A percentile compares a stretch with the other conserved stretches of the same genome.
These are phyloP conservation scores for Meiosimyza platycephala DNA, from an alignment of 2,888 invertebrate genomes.

Conservation along the genomic window DNA sequence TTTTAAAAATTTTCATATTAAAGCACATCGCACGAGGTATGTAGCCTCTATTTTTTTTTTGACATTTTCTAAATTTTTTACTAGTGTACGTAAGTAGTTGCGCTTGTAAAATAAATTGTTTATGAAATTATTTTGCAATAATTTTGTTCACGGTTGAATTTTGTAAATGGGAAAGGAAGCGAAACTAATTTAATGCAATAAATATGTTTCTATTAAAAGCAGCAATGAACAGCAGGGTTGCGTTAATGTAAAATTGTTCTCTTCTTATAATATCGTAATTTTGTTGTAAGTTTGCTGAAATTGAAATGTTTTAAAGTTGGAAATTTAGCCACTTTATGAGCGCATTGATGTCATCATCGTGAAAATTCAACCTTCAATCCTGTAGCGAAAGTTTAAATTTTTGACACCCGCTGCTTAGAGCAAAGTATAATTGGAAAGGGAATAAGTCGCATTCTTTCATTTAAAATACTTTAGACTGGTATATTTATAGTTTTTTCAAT, in stretches of 20 bases:
- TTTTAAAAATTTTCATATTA: no score
- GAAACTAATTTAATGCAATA: slow-evolving; percentile 47
- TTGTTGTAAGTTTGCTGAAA: slow-evolving; percentile 19
- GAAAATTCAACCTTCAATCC: no score
- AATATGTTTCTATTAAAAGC: slow-evolving; percentile 47
- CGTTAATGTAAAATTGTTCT: slow-evolving; percentile 25
- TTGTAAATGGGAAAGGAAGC: not conserved
- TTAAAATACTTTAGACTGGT: no score
- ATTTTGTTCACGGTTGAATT: not conserved
- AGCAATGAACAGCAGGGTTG: slow-evolving; percentile 29
- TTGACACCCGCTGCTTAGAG: no score
- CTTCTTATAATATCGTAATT: slow-evolving; percentile 32
- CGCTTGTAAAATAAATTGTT: slow-evolving; percentile 22
- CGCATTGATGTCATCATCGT: not conserved
- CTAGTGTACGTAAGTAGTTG: no score
- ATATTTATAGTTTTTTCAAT: no score
- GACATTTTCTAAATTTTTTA: no score
- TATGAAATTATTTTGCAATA: slow-evolving; percentile 16
- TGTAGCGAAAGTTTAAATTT: no score
- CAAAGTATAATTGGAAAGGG: no score
- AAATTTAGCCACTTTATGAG: not conserved
- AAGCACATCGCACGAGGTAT: no score
- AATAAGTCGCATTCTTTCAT: no score
- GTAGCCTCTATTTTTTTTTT: no score
- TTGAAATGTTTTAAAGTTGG: slow-evolving; percentile 32